Evolutionary conservation across 2,888 invertebrate species (phyloP).

Genomic region (Tinea semifulvella): DNA sequence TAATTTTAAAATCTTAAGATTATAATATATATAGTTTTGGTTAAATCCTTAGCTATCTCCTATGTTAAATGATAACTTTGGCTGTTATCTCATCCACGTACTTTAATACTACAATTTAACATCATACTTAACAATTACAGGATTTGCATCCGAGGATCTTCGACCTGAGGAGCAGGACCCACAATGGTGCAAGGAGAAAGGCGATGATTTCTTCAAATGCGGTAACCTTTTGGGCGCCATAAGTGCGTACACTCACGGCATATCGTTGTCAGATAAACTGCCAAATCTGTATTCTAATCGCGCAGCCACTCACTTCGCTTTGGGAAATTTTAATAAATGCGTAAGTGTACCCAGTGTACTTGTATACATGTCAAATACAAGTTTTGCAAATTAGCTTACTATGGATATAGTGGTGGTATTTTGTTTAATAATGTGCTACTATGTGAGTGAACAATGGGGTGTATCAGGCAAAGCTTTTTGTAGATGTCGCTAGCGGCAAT

Average conservation of each 20-base stretch:
- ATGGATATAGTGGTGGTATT: too few relatives aligned
- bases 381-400: too few relatives aligned
- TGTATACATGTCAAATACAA: too few relatives aligned
- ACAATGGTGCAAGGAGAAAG: constrained; percentile 82
- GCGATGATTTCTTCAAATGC: constrained; percentile 77
- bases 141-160: constrained; percentile 77
- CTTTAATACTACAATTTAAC: not conserved
- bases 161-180: constrained; percentile 85
- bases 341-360: constrained; percentile 30
- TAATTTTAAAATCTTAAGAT: too few relatives aligned
- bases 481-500: too few relatives aligned
- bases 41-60: too few relatives aligned
- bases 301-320: constrained; percentile 80
- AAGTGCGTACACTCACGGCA: constrained; percentile 83
- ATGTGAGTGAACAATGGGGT: too few relatives aligned
- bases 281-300: constrained; percentile 79
- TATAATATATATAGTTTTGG: too few relatives aligned
- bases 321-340: constrained; percentile 79
- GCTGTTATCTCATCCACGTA: not conserved
- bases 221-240: constrained; percentile 83
- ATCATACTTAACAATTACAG: constrained; percentile 31
- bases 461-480: too few relatives aligned
- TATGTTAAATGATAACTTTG: too few relatives aligned
- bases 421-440: too few relatives aligned
- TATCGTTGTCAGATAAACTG: constrained; percentile 75